Evolutionary conservation across 1,140 invertebrate genomes (phyloP).

Genomic region (Trachymyrmex septentrionalis): DNA sequence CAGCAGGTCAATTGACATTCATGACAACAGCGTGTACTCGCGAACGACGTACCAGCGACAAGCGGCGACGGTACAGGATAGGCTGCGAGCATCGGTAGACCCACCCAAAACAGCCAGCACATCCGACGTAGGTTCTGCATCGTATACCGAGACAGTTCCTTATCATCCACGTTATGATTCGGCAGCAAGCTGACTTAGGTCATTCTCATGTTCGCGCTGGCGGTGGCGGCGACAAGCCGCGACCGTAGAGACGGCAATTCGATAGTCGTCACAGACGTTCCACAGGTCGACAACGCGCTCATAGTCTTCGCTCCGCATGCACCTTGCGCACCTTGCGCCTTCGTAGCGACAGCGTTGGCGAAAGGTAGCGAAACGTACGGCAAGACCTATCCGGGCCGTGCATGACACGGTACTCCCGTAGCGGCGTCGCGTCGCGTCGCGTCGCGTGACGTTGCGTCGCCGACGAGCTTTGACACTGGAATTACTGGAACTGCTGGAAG

Average conservation of each 20-base stretch:
- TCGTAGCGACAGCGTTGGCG: slow-evolving; percentile 37
- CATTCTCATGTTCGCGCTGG: slow-evolving; percentile 66
- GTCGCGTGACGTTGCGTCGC: neutral
- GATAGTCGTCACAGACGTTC: slow-evolving; percentile 23
- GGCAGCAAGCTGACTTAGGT: slow-evolving; percentile 69
- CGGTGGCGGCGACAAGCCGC: neutral
- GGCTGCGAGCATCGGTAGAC: slow-evolving; percentile 79
- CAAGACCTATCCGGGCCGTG: slow-evolving; percentile 57
- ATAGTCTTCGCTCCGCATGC: slow-evolving; percentile 73
- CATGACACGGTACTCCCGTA: slow-evolving; percentile 61
- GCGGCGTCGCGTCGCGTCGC: neutral
- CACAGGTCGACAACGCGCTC: slow-evolving; percentile 47
- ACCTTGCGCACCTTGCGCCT: slow-evolving; percentile 49
- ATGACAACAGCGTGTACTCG: neutral
- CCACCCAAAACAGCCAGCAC: slow-evolving; percentile 82
- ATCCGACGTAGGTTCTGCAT: slow-evolving; percentile 79
- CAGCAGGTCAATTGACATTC: neutral
- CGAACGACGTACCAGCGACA: slow-evolving; percentile 72
- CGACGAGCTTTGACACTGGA: neutral
- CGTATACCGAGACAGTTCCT: slow-evolving; percentile 64
- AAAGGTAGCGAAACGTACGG: slow-evolving; percentile 48
- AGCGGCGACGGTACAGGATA: slow-evolving; percentile 77
- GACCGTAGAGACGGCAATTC: neutral
- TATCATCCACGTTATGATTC: slow-evolving; percentile 43
- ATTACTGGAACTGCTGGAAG: neutral